Conservation (phyloP, 2,797 vertebrate species). For the Lacerta agilis region DNA sequence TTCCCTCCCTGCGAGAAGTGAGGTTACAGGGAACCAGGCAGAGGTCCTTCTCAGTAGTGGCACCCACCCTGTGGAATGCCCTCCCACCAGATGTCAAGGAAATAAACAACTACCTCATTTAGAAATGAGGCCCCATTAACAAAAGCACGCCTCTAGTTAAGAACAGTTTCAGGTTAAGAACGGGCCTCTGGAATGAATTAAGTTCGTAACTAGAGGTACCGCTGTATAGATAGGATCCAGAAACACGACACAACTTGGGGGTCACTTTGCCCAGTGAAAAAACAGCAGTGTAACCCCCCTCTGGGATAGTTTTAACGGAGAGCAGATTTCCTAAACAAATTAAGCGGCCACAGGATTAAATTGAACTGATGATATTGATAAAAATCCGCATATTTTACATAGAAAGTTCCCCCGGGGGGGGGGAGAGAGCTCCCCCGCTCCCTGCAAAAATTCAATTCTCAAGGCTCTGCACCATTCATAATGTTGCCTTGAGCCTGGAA, state of each 20-base stretch:
- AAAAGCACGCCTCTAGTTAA: too few relatives aligned
- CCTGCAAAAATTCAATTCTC: not conserved
- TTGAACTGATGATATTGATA: not conserved
- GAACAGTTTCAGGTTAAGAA: too few relatives aligned
- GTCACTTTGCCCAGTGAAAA: not conserved
- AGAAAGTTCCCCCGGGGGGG: not conserved
- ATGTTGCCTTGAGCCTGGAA: constrained; percentile 59
- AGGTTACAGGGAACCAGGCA: too few relatives aligned
- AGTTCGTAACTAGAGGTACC: too few relatives aligned
- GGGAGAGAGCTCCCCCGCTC: not conserved
- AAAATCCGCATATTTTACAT: not conserved
- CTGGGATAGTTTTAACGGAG: not conserved
- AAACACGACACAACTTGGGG: not conserved
- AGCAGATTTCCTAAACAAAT: not conserved
- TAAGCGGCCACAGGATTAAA: not conserved
- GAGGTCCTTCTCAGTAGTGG: too few relatives aligned
- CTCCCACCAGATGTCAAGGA: too few relatives aligned
- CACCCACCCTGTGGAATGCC: too few relatives aligned
- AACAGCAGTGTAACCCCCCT: not conserved
- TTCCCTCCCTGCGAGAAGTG: too few relatives aligned
- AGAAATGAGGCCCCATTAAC: too few relatives aligned
- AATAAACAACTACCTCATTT: too few relatives aligned
- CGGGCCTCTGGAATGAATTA: too few relatives aligned
- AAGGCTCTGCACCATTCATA: constrained; percentile 30
- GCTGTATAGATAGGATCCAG: too few relatives aligned